Conservation (phyloP, 2,113 vertebrate genomes). For the Bagarius yarrelli region DNA sequence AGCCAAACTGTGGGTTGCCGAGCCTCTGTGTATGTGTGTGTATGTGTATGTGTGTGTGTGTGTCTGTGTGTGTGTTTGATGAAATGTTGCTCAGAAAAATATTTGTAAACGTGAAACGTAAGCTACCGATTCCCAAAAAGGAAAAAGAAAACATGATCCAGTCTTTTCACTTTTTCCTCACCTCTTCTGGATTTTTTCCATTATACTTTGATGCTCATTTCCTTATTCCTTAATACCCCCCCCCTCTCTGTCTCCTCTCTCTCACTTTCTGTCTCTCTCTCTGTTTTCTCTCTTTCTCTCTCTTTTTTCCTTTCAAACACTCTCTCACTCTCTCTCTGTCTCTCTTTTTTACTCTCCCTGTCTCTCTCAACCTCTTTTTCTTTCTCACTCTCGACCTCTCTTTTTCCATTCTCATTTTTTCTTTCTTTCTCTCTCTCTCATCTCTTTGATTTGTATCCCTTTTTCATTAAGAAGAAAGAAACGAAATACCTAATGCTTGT, state of each 20-base stretch:
- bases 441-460: neutral
- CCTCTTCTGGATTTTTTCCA: neutral
- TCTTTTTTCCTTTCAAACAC: neutral
- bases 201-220: neutral
- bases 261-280: neutral
- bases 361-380: neutral
- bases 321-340: neutral
- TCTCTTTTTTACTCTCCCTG: neutral
- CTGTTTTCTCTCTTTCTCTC: neutral
- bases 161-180: neutral
- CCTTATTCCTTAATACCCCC: neutral
- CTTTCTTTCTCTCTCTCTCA: neutral
- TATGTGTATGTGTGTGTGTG: neutral
- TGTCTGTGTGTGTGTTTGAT: neutral
- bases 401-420: too few species aligned
- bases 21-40: neutral
- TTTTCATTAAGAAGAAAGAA: too few species aligned
- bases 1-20: neutral
- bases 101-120: neutral
- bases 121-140: neutral
- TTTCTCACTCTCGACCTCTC: neutral
- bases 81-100: neutral
- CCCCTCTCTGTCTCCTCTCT: neutral
- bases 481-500: neutral
- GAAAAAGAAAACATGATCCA: neutral